phyloP scores from a whole-genome alignment of 2,797 vertebrate genomes.

The Threskiornis aethiopicus region DNA sequence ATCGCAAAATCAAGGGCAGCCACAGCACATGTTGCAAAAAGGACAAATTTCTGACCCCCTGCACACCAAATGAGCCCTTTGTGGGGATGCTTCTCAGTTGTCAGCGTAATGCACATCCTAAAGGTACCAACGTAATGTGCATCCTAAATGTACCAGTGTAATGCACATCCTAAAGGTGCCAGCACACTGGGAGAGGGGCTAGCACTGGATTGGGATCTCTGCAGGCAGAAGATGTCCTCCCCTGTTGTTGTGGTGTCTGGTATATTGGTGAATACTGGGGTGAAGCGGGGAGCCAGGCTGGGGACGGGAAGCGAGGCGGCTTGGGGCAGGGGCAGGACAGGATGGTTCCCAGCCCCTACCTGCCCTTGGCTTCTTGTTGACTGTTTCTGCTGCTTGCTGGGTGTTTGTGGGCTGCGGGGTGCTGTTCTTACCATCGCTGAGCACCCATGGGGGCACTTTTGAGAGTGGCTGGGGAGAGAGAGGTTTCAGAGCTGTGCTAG shows the following conservation, averaged over 20 bases:
- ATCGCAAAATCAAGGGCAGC: background rate
- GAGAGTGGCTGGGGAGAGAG: background rate
- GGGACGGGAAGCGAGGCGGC: background rate
- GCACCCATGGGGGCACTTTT: background rate
- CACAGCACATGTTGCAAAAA: background rate
- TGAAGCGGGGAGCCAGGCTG: rapidly evolving
- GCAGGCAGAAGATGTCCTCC: background rate
- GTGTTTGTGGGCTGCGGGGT: background rate
- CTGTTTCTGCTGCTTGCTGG: background rate
- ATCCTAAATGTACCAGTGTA: background rate
- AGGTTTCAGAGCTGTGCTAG: background rate
- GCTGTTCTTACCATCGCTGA: background rate
- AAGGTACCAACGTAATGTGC: background rate
- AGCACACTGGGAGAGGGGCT: background rate
- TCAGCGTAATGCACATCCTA: rapidly evolving
- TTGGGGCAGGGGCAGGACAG: background rate
- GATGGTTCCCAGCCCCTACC: background rate
- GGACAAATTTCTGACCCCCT: background rate
- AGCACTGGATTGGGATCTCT: background rate
- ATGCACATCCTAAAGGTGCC: background rate
- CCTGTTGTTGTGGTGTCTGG: background rate
- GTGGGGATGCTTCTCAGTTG: background rate
- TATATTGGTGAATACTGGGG: background rate
- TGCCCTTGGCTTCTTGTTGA: background rate
- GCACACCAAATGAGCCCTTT: background rate